Conservation (phyloP, 2,888 invertebrate species). For the Seira musarum region DNA sequence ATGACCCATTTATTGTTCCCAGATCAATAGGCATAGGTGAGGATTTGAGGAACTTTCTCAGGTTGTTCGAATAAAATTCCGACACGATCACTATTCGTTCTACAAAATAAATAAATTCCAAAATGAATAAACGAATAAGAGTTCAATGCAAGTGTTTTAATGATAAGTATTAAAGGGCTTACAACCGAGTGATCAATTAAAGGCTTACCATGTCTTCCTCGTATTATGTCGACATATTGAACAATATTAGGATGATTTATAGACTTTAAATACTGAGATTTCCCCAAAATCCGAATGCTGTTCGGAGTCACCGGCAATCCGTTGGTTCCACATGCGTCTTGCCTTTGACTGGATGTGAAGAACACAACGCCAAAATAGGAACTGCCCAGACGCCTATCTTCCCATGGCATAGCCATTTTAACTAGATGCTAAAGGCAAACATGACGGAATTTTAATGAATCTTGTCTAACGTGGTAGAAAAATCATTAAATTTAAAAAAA, state of each 20-base stretch:
- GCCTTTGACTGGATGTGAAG: conserved; percentile 91
- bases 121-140: too few species aligned
- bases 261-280: conserved; percentile 86
- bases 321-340: conserved; percentile 94
- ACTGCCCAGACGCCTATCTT: conserved; percentile 50
- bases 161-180: conserved; percentile 5
- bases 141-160: conserved; percentile 21
- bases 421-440: background rate
- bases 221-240: conserved; percentile 90
- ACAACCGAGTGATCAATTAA: background rate
- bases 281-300: conserved; percentile 93
- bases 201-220: conserved; percentile 91
- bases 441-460: background rate
- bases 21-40: conserved; percentile 24
- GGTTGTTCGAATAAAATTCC: conserved; percentile 78
- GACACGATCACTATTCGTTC: conserved; percentile 88
- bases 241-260: conserved; percentile 87
- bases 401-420: conserved; percentile 56
- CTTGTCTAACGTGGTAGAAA: too few species aligned
- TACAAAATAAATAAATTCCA: conserved; percentile 72
- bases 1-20: conserved; percentile 72
- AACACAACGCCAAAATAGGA: conserved; percentile 87
- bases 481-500: too few species aligned
- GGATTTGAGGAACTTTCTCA: conserved; percentile 57
- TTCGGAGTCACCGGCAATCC: conserved; percentile 97